These are phyloP conservation scores for Drosophila obscura DNA, from an alignment of 1,140 invertebrate species.

Conservation along the genomic window DNA sequence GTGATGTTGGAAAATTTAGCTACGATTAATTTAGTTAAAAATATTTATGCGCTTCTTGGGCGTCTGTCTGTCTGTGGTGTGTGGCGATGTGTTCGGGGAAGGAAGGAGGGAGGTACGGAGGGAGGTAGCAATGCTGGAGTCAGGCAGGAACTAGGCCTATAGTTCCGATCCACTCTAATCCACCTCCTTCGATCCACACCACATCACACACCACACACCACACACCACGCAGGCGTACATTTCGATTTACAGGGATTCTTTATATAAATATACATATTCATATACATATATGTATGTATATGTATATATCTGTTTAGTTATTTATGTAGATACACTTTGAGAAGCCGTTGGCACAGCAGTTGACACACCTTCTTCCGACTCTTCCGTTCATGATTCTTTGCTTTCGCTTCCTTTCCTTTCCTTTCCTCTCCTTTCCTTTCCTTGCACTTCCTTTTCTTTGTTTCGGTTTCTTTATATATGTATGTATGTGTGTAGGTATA, in stretches of 20 bases:
- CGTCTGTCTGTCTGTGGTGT: constrained; percentile 15
- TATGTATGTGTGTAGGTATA: not conserved
- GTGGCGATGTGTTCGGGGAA: constrained; percentile 4
- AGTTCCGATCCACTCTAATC: too few relatives aligned
- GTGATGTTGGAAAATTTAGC: constrained; percentile 76
- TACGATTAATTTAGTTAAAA: constrained; percentile 70
- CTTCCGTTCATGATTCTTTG: too few relatives aligned
- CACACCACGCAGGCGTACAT: not conserved
- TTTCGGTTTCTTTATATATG: constrained; percentile 16
- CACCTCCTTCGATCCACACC: not conserved
- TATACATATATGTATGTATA: constrained; percentile 16
- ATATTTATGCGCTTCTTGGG: constrained; percentile 45
- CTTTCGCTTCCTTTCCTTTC: not conserved
- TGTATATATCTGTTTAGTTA: not conserved
- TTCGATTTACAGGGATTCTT: constrained; percentile 3
- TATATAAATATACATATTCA: constrained; percentile 33
- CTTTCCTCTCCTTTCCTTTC: too few relatives aligned
- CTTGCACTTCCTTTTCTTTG: not conserved
- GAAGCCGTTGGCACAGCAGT: constrained; percentile 5
- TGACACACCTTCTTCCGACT: too few relatives aligned
- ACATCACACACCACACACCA: not conserved
- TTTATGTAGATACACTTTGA: not conserved
- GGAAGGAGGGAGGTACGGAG: too few relatives aligned
- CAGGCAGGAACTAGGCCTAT: too few relatives aligned
- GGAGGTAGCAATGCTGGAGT: too few relatives aligned